Evolutionary conservation across 2,113 vertebrate species (phyloP), one percentile per base, ranked within the genome.

Genomic region (rat (Rattus norvegicus)): DNA sequence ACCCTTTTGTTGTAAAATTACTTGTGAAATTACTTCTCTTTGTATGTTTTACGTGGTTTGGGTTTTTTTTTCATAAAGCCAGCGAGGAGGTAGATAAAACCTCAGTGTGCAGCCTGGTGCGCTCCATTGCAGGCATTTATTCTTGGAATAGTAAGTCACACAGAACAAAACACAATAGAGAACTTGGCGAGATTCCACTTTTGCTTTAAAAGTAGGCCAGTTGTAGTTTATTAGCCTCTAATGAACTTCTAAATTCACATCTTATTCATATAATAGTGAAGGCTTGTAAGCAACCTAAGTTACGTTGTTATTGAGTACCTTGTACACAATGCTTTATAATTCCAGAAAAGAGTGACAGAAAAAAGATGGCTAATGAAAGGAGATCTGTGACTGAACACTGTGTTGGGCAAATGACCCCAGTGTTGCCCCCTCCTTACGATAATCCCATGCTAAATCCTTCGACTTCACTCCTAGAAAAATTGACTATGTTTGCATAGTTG

Each of bases 1-100:
- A 65, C 49, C 75, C 79, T 90, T 96, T 96, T 83, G 39, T 91
- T 77, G 11, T 90, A 92, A 94, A 97, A 93, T 96, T 49, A 87
- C 79, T 90, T 93, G 83, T 63, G 95, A 70, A 52, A 59, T 91
- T 75, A 88, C 92, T 90, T 96, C 67, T 49, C 47, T 91, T 92
- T 88, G 88, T 59, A 93, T 93, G 69, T 88, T 91, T 95, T 81
- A 85, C 87, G 87, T 92, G n/a, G 24, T 43, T 43, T 43, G 43
- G 43, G 43, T 43, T 43, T 43, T 43, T 43, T 33, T 63, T 43
- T 52, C 9, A 91, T 92, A 87, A 96, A 96, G 86, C 91, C 87
- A 90, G 79, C 79, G 73, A 88, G 67, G 90, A 90, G 92, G 65
- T 1, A 8, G 59, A 97, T 90, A 94, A 97, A 95, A 90, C 39